phyloP scores from a whole-genome alignment of 2,113 vertebrate genomes.

The Sceloporus undulatus region DNA sequence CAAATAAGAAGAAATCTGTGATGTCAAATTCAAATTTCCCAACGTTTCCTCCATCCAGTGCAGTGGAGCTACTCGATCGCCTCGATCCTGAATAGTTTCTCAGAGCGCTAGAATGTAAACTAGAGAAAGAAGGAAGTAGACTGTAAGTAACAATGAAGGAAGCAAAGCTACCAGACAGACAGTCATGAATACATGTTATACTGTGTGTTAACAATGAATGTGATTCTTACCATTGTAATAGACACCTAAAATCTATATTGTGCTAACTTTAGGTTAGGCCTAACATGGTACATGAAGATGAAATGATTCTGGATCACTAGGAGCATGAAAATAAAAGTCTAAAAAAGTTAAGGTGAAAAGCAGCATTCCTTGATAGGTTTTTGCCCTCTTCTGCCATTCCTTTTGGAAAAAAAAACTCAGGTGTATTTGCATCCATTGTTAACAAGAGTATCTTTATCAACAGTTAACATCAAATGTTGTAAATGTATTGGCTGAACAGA shows the following conservation, averaged over 20 bases:
- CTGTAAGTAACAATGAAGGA: not conserved
- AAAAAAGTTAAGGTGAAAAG: slow-evolving; percentile 12
- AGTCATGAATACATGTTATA: slow-evolving; percentile 2
- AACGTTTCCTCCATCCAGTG: slow-evolving; percentile 85
- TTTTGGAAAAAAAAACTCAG: not conserved
- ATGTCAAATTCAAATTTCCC: slow-evolving; percentile 97
- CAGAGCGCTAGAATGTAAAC: slow-evolving; percentile 92
- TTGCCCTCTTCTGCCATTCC: not conserved
- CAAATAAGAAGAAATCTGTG: slow-evolving; percentile 96
- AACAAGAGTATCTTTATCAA: slow-evolving; percentile 12
- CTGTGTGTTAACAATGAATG: not conserved
- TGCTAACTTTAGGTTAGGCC: not conserved
- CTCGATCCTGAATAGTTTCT: slow-evolving; percentile 86
- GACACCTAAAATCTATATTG: not conserved
- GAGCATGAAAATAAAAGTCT: slow-evolving; percentile 20
- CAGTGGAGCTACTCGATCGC: slow-evolving; percentile 91
- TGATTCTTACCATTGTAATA: not conserved
- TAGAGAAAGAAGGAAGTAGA: slow-evolving; percentile 61
- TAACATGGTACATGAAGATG: not conserved
- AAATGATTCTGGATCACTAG: not conserved
- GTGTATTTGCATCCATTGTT: not conserved
- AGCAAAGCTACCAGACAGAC: not conserved
- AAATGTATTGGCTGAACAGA: not conserved
- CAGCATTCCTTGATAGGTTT: slow-evolving; percentile 25
- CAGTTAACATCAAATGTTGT: not conserved